A percentile compares a stretch with the other conserved stretches of the same genome.
Conservation (phyloP, 2,888 invertebrate species). For the Eretmocerus hayati region DNA sequence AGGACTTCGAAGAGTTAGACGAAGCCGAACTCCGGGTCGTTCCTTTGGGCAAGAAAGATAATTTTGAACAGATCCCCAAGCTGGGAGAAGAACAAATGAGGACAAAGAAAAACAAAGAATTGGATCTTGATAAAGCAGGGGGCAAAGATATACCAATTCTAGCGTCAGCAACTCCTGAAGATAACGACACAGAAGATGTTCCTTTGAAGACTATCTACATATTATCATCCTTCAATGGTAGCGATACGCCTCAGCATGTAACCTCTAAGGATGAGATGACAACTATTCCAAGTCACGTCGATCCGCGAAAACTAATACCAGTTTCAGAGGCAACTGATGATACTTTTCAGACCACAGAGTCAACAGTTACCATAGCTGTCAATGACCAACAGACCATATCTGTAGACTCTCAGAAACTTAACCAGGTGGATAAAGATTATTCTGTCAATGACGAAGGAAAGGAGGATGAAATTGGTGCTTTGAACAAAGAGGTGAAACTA, state of each 20-base stretch:
- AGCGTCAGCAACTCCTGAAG: conserved; percentile 3
- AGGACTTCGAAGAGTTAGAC: conserved; percentile 24
- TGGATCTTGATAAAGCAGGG: conserved; percentile 17
- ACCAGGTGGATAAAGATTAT: too few relatives aligned
- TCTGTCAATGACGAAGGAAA: too few relatives aligned
- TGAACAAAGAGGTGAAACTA: too few relatives aligned
- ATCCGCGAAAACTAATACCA: conserved; percentile 39
- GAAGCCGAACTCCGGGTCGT: conserved; percentile 37
- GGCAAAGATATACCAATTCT: conserved; percentile 22
- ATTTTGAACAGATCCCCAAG: too few relatives aligned
- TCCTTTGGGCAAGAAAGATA: conserved; percentile 32
- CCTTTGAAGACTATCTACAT: too few relatives aligned
- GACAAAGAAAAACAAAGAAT: conserved; percentile 29
- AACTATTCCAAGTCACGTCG: too few relatives aligned
- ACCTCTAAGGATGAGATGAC: too few relatives aligned
- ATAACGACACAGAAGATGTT: too few relatives aligned
- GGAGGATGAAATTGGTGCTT: not conserved
- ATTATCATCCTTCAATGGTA: too few relatives aligned
- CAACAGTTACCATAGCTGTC: conserved; percentile 14
- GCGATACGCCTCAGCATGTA: too few relatives aligned
- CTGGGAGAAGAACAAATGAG: conserved; percentile 22
- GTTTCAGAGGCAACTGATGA: conserved; percentile 38
- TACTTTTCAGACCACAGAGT: conserved; percentile 21
- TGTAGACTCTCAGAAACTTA: conserved; percentile 6
- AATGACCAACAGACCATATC: conserved; percentile 17